Evolutionary conservation across 2,113 vertebrate species (phyloP).

Genomic region (Phylloscopus trochiloides): DNA sequence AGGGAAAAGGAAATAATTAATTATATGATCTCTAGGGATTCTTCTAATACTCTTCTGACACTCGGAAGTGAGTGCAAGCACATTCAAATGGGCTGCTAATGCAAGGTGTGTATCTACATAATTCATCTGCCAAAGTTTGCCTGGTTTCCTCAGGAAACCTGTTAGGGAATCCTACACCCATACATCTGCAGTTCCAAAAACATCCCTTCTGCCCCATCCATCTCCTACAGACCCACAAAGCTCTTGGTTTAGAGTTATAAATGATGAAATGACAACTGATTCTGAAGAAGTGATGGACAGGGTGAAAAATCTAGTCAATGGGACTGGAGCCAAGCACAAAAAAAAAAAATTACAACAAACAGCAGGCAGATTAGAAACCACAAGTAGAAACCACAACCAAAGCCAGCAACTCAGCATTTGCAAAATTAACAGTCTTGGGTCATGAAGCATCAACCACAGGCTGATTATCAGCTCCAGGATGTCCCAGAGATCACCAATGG

Average conservation of each 20-base stretch:
- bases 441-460: neutral
- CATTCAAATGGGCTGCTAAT: neutral
- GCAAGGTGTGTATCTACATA: neutral
- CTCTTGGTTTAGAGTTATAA: neutral
- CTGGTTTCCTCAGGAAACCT: neutral
- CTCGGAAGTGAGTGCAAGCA: neutral
- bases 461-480: neutral
- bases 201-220: neutral
- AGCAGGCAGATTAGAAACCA: neutral
- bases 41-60: neutral
- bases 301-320: neutral
- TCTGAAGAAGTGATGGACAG: neutral
- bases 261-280: neutral
- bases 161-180: neutral
- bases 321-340: neutral
- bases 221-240: neutral
- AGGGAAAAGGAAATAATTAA: neutral
- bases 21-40: neutral
- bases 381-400: neutral
- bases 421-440: neutral
- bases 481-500: neutral
- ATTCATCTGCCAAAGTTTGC: neutral
- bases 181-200: neutral
- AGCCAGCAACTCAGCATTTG: neutral
- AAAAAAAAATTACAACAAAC: neutral